phyloP scores from a whole-genome alignment of 2,113 vertebrate genomes.

The Dicaeum eximium region DNA sequence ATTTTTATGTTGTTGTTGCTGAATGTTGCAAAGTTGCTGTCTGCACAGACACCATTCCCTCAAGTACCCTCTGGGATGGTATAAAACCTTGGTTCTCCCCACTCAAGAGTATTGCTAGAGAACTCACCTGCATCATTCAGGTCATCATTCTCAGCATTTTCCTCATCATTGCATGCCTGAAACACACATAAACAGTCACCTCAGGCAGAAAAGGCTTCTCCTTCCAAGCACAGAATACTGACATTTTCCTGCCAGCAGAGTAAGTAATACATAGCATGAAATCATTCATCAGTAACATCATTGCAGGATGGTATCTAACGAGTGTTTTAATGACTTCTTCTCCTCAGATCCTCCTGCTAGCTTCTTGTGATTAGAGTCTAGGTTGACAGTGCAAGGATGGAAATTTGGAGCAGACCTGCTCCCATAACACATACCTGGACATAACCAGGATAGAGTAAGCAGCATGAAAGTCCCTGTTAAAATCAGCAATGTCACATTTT shows the following conservation, averaged over 20 bases:
- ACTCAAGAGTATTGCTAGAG: neutral
- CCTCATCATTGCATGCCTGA: conserved; percentile 75
- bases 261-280: neutral
- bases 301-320: neutral
- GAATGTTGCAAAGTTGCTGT: neutral
- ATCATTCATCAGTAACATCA: neutral
- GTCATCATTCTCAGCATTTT: conserved; percentile 75
- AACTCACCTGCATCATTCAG: conserved; percentile 70
- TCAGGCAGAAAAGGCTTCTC: neutral
- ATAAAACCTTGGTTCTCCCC: neutral
- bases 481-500: neutral
- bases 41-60: neutral
- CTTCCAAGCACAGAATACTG: neutral
- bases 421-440: neutral
- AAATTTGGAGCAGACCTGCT: neutral
- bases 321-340: neutral
- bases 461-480: neutral
- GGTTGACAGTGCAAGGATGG: neutral
- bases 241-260: neutral
- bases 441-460: neutral
- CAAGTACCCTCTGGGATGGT: neutral
- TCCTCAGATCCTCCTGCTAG: neutral
- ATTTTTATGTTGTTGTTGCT: neutral
- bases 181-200: conserved; percentile 13
- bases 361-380: neutral